Base-by-base conservation (phyloP, 2,888 invertebrate genomes). In the Branchipolynoe longqiensis region DNA sequence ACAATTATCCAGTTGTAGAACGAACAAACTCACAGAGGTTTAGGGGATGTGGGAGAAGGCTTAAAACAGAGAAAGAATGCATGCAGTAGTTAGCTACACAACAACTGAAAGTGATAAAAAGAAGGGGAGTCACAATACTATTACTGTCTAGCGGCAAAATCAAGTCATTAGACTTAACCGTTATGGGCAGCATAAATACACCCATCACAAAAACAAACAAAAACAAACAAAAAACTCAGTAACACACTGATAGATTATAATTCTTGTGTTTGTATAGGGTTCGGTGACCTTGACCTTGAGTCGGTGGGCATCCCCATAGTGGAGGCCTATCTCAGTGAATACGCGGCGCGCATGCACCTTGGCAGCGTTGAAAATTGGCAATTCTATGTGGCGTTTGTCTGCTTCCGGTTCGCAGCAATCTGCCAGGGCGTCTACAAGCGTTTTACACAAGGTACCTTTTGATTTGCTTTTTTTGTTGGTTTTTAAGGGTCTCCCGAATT, bases 381-480 rank as follows among this genome's bases (percentile, higher is more conserved):
- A 33, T 93, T 93, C 89, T 94, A 94, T 88, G 90, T 94, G 69
- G 93, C 92, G 0, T 94, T 93, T 86, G 90, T 91, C 36, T 90
- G 90, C 87, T 94, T 93, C 89, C 89, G 94, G 48, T 90, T 92
- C 84, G 93, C 93, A 12, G 93, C 93, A 58, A 94, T 94, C 31
- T 31, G 92, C 33, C 94, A 94, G 87, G 94, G 94, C 18, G 93
- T 94, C 8, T 93, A 94, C 88, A 93, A 93, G 85, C 86, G 94
- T 69, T 88, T 91, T 4, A 83, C 92, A 28, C 88, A 89, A 85
- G 93, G 94, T 91, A 62, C 25, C 56, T 8, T 62, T 62, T 25
- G 28, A n/a, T n/a, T n/a, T 59, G n/a, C n/a, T n/a, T 59, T 59
- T 59, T 4, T 25, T 59, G 14, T 59, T 59, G 25, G 18, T 25